Evolutionary conservation across 2,888 invertebrate species (phyloP), one percentile per base, ranked within the genome.

Genomic region (Clepsis dumicolana): DNA sequence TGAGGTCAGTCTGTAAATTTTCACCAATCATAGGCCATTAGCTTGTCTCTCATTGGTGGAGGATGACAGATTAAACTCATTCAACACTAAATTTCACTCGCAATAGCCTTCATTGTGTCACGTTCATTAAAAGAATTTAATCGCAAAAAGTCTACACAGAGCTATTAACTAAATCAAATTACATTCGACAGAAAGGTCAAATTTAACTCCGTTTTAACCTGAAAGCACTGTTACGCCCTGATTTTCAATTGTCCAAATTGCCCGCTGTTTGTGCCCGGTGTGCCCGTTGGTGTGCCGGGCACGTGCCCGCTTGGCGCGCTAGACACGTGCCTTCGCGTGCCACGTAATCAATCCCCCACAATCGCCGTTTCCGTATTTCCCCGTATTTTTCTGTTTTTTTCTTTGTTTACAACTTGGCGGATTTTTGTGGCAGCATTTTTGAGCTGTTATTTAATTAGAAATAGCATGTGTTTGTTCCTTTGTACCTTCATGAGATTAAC

Each of bases 261-360:
- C 10, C 27, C 54, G 48, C 5, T 12, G 8, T 53, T 52, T 21
- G 48, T 14, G 16, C 53, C 24, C 14, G 48, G n/a, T n/a, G n/a
- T n/a, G n/a, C n/a, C n/a, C n/a, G 2, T 32, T 25, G 16, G 8
- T 16, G 35, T 35, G 50, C 57, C 7, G 18, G 53, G 41, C 24
- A 12, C 21, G 48, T 12, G 16, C 29, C 27, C 24, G 25, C 10
- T 52, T 24, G 12, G 8, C 29, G 35, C 25, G 53, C 61, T 8
- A 14, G 53, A 25, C 65, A 66, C 61, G 65, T 61, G 29, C 3
- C 14, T 1, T 52, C 27, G 60, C 56, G 29, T 4, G 48, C 32
- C 21, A 41, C 29, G 60, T 44, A 41, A 60, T 41, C 60, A 61
- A 61, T 65, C 59, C 21, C 12, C 44, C 27, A 12, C 12, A 66